Percentiles rank a stretch among this genome's conserved stretches.
These are phyloP conservation scores for Galendromus occidentalis DNA, from an alignment of 1,140 invertebrate species.

Conservation along the genomic window DNA sequence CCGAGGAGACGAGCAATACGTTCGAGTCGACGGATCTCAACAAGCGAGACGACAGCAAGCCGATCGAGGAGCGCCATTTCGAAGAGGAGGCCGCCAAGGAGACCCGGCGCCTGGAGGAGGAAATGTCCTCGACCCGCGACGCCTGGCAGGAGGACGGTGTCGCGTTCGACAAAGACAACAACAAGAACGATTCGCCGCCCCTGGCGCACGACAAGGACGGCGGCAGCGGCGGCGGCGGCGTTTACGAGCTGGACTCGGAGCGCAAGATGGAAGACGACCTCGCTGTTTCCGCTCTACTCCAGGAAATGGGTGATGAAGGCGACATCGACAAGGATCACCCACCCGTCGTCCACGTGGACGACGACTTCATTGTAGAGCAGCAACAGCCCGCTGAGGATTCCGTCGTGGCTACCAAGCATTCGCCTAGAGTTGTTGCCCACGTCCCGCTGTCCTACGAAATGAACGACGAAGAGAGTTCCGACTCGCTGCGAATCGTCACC, in stretches of 20 bases:
- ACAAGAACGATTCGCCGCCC: background rate
- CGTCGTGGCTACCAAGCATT: background rate
- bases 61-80: conserved; percentile 19
- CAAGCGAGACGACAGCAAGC: conserved; percentile 18
- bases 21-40: conserved; percentile 13
- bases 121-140: conserved; percentile 17
- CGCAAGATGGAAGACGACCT: conserved; percentile 23
- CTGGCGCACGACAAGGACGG: background rate
- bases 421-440: background rate
- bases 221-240: background rate
- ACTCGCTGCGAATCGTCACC: background rate
- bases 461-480: conserved; percentile 5
- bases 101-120: conserved; percentile 21
- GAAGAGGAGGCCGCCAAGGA: conserved; percentile 23
- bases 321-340: conserved; percentile 9
- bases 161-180: conserved; percentile 13
- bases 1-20: conserved; percentile 17
- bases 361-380: background rate
- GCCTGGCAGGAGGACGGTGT: conserved; percentile 18
- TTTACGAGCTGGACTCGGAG: conserved; percentile 14
- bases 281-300: conserved; percentile 22
- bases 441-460: background rate
- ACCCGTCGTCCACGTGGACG: background rate
- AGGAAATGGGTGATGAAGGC: conserved; percentile 22
- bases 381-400: background rate